Evolutionary conservation across 2,113 vertebrate genomes (phyloP), one percentile per base, ranked within the genome.

Genomic region (Forbesichthys agassizii): DNA sequence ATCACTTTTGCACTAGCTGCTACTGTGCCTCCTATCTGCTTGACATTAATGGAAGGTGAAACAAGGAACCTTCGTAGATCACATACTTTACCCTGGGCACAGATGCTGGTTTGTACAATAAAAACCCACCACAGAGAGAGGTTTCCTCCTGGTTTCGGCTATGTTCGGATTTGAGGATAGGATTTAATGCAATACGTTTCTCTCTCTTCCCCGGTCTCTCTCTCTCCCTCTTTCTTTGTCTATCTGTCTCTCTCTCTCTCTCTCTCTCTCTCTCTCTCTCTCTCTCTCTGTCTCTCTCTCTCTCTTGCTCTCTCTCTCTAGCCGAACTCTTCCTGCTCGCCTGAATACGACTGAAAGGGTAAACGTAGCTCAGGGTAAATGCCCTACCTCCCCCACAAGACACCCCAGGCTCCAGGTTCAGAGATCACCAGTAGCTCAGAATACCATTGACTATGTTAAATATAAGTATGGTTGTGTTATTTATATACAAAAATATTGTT

Each of bases 1-100:
- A 69, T 76, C 61, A 69, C 79, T 75, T 79, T 66, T 64, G 51
- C 51, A 11, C 11, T 52, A 8, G 6, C 6, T 13, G 73, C 78
- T 65, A 74, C 76, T 66, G 60, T 14, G 48, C 68, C 64, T 74
- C 79, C 66, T 73, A 82, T 85, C 75, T 67, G 79, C 80, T 66
- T 89, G 87, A 90, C 89, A 84, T 86, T 89, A 89, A 91, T 90
- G 80, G 88, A 86, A 91, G 70, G 80, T 86, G 88, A 90, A 85
- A 84, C 79, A 76, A 76, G 74, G 80, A 89, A 86, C 89, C 86
- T 90, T 91, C 82, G 86, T 83, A 90, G 83, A 88, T 91, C 87
- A 80, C 85, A 85, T 90, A 84, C 87, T 91, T 89, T 80, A 85
- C 73, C 79, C 73, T 74, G 67, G 80, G 82, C 80, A 80, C 73